These are phyloP conservation scores for Amphipoea oculea DNA, from an alignment of 2,888 invertebrate genomes.

Conservation along the genomic window DNA sequence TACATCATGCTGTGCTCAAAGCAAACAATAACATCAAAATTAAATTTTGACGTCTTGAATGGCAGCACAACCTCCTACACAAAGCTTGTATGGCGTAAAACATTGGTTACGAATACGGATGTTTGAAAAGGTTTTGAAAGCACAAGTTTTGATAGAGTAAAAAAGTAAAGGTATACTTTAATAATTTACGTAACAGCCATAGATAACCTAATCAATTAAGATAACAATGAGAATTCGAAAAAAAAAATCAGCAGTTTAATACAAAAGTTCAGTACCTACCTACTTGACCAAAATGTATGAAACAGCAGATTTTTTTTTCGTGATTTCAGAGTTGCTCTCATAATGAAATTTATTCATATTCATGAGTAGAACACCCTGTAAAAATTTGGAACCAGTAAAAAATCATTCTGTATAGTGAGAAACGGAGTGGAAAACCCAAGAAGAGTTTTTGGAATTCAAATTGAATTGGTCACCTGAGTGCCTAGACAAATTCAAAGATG, in stretches of 20 bases:
- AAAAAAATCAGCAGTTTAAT: too few relatives aligned
- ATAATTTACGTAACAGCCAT: not conserved
- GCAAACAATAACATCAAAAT: constrained; percentile 26
- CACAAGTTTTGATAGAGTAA: not conserved
- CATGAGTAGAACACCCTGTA: too few relatives aligned
- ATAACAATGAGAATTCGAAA: too few relatives aligned
- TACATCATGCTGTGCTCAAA: constrained; percentile 16
- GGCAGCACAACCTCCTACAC: constrained; percentile 20
- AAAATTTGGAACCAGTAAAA: too few relatives aligned
- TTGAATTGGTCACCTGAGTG: not conserved
- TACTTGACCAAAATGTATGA: too few relatives aligned
- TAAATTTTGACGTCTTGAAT: constrained; percentile 21
- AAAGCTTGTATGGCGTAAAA: not conserved
- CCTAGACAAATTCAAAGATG: not conserved
- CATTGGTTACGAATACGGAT: not conserved
- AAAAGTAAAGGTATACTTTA: not conserved
- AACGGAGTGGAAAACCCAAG: not conserved
- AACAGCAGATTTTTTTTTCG: too few relatives aligned
- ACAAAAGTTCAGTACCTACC: too few relatives aligned
- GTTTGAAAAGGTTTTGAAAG: not conserved
- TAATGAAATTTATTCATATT: too few relatives aligned
- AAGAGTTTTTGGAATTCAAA: not conserved
- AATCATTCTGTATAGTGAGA: too few relatives aligned
- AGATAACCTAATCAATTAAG: too few relatives aligned
- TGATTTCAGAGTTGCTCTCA: too few relatives aligned